A percentile compares a stretch with the other conserved stretches of the same genome.
Evolutionary conservation across 1,140 invertebrate species (phyloP).

Genomic region (Aricia agestis): DNA sequence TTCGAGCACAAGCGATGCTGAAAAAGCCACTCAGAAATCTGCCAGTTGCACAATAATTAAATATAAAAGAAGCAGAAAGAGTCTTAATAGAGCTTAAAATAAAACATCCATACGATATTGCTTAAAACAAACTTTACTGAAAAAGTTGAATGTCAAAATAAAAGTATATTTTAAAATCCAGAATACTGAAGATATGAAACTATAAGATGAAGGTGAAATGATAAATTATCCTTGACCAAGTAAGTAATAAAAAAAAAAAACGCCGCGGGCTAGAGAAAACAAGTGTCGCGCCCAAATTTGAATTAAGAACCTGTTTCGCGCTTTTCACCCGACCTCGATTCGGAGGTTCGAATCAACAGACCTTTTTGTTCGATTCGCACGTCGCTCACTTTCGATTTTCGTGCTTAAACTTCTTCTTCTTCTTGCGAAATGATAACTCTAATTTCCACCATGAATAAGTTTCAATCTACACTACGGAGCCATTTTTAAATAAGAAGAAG

Average conservation of each 20-base stretch:
- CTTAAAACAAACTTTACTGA: neutral
- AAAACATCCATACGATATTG: no score
- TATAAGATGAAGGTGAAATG: neutral
- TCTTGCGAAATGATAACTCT: conserved; percentile 13
- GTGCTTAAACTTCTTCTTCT: neutral
- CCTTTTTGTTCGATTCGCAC: conserved; percentile 30
- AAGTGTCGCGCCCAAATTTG: conserved; percentile 36
- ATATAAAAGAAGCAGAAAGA: no score
- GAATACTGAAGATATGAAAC: neutral
- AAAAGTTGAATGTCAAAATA: neutral
- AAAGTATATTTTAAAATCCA: neutral
- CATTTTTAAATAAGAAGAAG: no score
- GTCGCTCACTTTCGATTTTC: conserved; percentile 36
- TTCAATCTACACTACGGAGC: no score
- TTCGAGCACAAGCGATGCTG: no score
- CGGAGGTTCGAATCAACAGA: conserved; percentile 25
- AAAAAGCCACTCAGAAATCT: no score
- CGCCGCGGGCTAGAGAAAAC: conserved; percentile 36
- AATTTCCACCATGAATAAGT: neutral
- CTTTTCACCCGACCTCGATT: conserved; percentile 47
- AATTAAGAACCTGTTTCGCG: conserved; percentile 44
- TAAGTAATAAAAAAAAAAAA: neutral
- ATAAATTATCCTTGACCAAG: conserved; percentile 2
- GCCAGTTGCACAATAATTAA: no score
- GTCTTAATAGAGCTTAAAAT: no score